Evolutionary conservation across 1,140 invertebrate genomes (phyloP).

Genomic region (Lepidostoma basale): DNA sequence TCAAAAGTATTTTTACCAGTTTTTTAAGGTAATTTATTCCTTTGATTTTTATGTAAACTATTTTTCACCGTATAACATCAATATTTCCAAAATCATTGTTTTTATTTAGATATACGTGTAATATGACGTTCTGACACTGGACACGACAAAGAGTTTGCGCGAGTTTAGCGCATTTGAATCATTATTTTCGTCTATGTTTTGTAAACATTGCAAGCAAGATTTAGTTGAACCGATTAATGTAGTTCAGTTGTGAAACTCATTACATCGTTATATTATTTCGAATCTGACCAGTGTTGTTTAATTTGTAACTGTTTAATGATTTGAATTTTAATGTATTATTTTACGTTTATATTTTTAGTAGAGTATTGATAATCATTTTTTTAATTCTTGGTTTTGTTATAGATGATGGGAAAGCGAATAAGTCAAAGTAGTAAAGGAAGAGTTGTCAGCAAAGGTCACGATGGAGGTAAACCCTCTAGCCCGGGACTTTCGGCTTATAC

Average conservation of each 20-base stretch:
- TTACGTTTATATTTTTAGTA: no score
- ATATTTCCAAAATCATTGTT: neutral
- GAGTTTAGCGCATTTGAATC: slow-evolving; percentile 9
- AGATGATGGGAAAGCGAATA: slow-evolving; percentile 60
- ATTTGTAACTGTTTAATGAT: no score
- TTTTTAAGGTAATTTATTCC: neutral
- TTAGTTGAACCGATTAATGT: no score
- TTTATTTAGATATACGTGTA: neutral
- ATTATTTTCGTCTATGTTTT: neutral
- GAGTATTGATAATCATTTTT: slow-evolving; percentile 12
- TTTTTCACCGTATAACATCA: neutral
- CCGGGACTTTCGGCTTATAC: slow-evolving; percentile 57
- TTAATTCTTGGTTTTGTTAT: slow-evolving; percentile 5
- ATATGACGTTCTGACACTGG: slow-evolving; percentile 13
- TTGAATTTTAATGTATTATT: no score
- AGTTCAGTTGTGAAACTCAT: no score
- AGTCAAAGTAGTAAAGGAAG: slow-evolving; percentile 59
- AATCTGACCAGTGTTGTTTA: no score
- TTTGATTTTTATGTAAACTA: neutral
- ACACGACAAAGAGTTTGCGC: neutral
- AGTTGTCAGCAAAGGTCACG: slow-evolving; percentile 56
- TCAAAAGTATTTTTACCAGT: neutral
- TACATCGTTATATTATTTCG: no score
- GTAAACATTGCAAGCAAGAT: neutral
- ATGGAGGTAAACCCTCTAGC: slow-evolving; percentile 58